A percentile compares a stretch with the other conserved stretches of the same genome.
phyloP scores from a whole-genome alignment of 2,888 invertebrate species.

The Drosophila bunnanda region DNA sequence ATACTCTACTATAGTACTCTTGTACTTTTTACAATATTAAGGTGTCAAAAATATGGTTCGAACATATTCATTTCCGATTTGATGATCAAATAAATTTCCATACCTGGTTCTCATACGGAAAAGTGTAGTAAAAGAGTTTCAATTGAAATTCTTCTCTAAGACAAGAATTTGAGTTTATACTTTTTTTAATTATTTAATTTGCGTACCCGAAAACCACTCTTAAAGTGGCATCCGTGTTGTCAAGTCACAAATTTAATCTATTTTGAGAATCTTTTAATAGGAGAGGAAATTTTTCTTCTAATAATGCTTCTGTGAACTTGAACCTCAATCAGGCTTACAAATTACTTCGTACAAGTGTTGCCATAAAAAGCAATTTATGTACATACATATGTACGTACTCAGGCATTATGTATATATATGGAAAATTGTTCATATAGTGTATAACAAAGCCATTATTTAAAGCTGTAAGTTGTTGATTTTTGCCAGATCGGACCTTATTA shows the following conservation, averaged over 20 bases:
- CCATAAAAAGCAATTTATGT: constrained; percentile 4
- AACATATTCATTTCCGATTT: background rate
- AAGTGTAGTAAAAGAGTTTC: background rate
- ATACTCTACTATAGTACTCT: too few relatives aligned
- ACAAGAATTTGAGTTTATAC: background rate
- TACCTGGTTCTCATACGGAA: background rate
- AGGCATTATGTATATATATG: background rate
- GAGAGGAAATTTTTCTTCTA: constrained; percentile 1
- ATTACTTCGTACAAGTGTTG: background rate
- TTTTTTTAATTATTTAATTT: constrained; percentile 4
- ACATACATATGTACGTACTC: background rate
- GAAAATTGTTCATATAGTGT: background rate
- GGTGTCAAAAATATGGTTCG: too few relatives aligned
- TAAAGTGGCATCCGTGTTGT: background rate
- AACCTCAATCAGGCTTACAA: constrained; percentile 10
- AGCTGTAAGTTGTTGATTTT: background rate
- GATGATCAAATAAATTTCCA: background rate
- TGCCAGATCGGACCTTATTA: background rate
- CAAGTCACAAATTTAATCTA: constrained; percentile 4
- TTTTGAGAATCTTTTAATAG: constrained; percentile 12
- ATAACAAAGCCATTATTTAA: background rate
- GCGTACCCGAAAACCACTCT: background rate
- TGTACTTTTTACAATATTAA: too few relatives aligned
- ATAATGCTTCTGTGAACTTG: constrained; percentile 9
- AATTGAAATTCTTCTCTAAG: background rate